A percentile compares a stretch with the other conserved stretches of the same genome.
phyloP scores from a whole-genome alignment of 1,140 invertebrate genomes.

The Lepidostoma basale region DNA sequence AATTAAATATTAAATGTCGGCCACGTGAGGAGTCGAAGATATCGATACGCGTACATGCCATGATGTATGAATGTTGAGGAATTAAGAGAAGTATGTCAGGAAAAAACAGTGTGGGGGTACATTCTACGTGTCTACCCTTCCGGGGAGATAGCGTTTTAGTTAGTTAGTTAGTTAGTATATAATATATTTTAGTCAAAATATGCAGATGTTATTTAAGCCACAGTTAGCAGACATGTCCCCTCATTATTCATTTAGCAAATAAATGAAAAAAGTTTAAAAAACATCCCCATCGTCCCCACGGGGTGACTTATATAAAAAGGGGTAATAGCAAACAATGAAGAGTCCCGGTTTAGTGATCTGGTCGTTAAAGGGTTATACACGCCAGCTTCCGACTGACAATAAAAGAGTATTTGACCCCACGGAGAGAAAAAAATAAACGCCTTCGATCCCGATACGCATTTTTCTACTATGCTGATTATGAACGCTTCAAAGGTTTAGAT shows the following conservation, averaged over 20 bases:
- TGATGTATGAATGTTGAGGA: no score
- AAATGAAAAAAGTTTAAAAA: constrained; percentile 38
- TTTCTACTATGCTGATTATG: no score
- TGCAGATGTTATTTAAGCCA: constrained; percentile 38
- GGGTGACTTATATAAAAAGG: constrained; percentile 37
- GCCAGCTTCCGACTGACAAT: constrained; percentile 33
- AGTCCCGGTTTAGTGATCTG: constrained; percentile 12
- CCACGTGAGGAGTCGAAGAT: no score
- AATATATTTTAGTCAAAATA: no score
- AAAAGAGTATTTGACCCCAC: constrained; percentile 31
- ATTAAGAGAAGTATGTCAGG: no score
- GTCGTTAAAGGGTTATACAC: constrained; percentile 40
- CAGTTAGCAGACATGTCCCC: constrained; percentile 41
- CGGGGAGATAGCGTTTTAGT: no score
- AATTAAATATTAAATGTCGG: no score
- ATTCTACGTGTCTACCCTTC: no score
- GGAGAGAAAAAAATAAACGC: constrained; percentile 17
- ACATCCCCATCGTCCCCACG: constrained; percentile 36
- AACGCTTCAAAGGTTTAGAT: no score
- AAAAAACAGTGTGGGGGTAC: no score
- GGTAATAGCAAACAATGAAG: constrained; percentile 33
- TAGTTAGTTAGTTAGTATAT: no score
- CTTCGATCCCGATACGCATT: neutral
- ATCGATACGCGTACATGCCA: no score
- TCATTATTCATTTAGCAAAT: constrained; percentile 40